Evolutionary conservation across 2,797 vertebrate genomes (phyloP), one percentile per base, ranked within the genome.

Genomic region (Urocyon cinereoargenteus): DNA sequence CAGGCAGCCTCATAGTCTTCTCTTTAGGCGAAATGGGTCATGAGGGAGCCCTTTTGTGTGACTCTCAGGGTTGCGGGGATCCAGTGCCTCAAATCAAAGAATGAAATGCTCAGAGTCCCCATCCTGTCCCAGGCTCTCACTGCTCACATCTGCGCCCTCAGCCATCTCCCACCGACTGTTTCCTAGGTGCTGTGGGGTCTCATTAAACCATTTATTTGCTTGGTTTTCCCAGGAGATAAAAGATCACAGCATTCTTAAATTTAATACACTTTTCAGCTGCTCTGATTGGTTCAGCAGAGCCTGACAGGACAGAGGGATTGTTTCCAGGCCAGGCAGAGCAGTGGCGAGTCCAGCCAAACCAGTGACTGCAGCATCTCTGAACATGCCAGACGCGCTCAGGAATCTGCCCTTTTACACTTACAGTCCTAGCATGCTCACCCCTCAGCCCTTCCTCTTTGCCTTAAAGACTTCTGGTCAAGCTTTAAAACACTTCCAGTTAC

Each of bases 321-420:
- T 16, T 16, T 14, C 31, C 40, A 8, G 45, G 70, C 59, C n/a
- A 75, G 49, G 45, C 26, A 1, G 22, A 36, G n/a, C 22, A 14
- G 53, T n/a, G 5, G 85, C 70, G 55, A 22, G 70, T 12, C 55
- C 70, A 12, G 28, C 45, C 45, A 11, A 31, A 51, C 45, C 73
- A 2, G 34, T 28, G 16, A 57, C 34, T 10, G 1, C 2, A 2
- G 6, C 7, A 1, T 18, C 73, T 14, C 61, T 1, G 14, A 13
- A 11, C 26, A 4, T 31, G 22, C 66, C n/a, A 5, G 36, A 73
- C 53, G 0, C 2, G 0, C 26, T 62, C 0, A 3, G 53, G 4
- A 31, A 24, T 22, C 86, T 28, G 62, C 55, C 34, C 78, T 55
- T 72, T 62, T 45, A 34, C 78, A 24, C 75, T 13, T 5, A 1